Evolutionary conservation across 1,140 invertebrate species (phyloP).

Genomic region (Marisa cornuarietis): DNA sequence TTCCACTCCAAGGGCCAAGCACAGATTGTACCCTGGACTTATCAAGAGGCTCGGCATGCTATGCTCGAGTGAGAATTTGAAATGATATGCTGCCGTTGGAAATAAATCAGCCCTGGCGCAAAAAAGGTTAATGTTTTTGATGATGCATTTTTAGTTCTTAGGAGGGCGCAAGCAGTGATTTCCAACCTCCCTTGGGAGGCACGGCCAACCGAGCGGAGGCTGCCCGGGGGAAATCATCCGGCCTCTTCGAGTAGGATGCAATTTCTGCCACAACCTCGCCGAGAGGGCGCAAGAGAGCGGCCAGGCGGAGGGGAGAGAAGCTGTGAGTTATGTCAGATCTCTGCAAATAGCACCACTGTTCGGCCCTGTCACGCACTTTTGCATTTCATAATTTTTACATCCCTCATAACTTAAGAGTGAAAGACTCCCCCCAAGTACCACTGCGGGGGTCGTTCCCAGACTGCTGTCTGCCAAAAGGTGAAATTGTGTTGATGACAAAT

Average conservation of each 20-base stretch:
- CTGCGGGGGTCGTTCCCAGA: no score
- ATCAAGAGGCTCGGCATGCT: background rate
- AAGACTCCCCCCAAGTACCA: background rate
- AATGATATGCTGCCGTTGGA: constrained; percentile 8
- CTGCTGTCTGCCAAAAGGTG: no score
- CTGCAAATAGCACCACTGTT: constrained; percentile 8
- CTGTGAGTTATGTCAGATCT: constrained; percentile 20
- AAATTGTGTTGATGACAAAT: no score
- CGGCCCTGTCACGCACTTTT: constrained; percentile 3
- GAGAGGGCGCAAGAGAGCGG: constrained; percentile 11
- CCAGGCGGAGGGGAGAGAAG: constrained; percentile 4
- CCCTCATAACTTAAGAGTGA: constrained; percentile 2
- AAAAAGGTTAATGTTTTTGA: constrained; percentile 25
- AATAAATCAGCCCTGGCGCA: constrained; percentile 10
- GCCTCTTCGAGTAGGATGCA: constrained; percentile 9
- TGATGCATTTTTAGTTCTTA: constrained; percentile 22
- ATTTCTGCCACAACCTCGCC: constrained; percentile 13
- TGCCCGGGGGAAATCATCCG: constrained; percentile 18
- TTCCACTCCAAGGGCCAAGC: constrained; percentile 11
- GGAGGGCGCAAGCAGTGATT: constrained; percentile 12
- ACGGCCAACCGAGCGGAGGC: background rate
- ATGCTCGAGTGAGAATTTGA: constrained; percentile 15
- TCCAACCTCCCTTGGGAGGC: constrained; percentile 5
- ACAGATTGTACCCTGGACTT: constrained; percentile 5
- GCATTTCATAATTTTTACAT: constrained; percentile 13